Percentiles rank a stretch among this genome's conserved stretches.
Conservation (phyloP, 2,113 vertebrate species). For the Illadopsis cleaveri region DNA sequence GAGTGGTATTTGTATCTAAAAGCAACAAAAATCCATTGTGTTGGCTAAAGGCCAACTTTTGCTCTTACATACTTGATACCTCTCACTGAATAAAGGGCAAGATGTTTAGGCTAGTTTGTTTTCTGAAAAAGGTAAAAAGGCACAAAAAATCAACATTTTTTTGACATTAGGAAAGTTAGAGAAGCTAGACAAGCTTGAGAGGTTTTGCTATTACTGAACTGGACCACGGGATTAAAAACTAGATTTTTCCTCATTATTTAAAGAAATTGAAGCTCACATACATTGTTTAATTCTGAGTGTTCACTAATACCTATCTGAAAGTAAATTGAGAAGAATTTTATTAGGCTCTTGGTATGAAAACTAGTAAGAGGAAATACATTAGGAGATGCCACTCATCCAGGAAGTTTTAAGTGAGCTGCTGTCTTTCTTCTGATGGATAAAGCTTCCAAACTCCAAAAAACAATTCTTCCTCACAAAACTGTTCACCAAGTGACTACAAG, state of each 20-base stretch:
- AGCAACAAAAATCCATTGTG: background rate
- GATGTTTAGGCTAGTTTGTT: background rate
- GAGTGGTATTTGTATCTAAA: background rate
- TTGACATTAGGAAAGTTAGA: background rate
- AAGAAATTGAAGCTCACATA: background rate
- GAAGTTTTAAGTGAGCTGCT: background rate
- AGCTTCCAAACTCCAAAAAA: background rate
- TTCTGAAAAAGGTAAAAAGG: background rate
- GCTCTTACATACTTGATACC: background rate
- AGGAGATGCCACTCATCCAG: background rate
- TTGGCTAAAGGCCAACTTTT: background rate
- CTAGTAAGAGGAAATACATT: background rate
- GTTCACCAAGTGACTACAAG: background rate
- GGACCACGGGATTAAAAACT: background rate
- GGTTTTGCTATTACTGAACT: background rate
- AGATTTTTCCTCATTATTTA: background rate
- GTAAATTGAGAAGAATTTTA: background rate
- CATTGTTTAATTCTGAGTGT: background rate
- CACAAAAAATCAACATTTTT: background rate
- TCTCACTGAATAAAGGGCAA: background rate
- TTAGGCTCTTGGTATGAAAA: background rate
- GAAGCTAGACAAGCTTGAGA: background rate
- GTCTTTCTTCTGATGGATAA: background rate
- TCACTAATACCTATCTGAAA: background rate
- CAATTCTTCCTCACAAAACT: background rate